Evolutionary conservation across 2,888 invertebrate genomes (phyloP).

Genomic region (Campopleginae sp.): DNA sequence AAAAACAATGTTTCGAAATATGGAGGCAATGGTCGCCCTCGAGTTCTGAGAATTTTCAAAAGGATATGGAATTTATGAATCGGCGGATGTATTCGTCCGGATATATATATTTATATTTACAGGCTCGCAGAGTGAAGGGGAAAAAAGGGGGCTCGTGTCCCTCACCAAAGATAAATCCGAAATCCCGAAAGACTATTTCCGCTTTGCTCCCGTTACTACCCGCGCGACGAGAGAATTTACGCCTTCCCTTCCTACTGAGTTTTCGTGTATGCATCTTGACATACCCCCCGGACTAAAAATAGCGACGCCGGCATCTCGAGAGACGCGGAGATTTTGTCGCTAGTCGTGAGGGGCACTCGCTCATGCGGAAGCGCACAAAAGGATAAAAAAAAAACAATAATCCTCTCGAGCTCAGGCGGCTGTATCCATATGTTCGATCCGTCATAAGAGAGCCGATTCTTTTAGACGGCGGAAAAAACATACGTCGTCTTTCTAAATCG

Average conservation of each 20-base stretch:
- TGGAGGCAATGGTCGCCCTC: background rate
- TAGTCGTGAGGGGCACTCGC: conserved; percentile 45
- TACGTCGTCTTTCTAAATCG: background rate
- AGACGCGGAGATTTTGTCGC: conserved; percentile 26
- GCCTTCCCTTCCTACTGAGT: conserved; percentile 52
- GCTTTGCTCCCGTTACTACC: conserved; percentile 33
- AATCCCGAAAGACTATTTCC: conserved; percentile 43
- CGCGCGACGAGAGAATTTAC: conserved; percentile 50
- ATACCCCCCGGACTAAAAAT: conserved; percentile 57
- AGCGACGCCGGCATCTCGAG: conserved; percentile 49
- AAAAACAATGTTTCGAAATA: background rate
- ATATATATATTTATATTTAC: conserved; percentile 8
- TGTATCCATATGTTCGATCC: conserved; percentile 46
- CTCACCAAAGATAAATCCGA: conserved; percentile 42
- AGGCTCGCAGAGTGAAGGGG: background rate
- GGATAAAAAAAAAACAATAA: conserved; percentile 37
- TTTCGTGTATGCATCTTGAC: conserved; percentile 21
- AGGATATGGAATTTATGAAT: conserved; percentile 2
- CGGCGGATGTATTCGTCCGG: conserved; percentile 3
- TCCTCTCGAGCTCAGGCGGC: conserved; percentile 8
- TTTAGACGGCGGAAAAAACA: background rate
- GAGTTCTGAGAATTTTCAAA: background rate
- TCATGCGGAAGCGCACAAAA: conserved; percentile 57
- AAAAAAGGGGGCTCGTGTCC: conserved; percentile 35
- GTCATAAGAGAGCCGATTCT: conserved; percentile 37